phyloP scores from a whole-genome alignment of 2,888 invertebrate species.

The Lasioglossum lativentre region DNA sequence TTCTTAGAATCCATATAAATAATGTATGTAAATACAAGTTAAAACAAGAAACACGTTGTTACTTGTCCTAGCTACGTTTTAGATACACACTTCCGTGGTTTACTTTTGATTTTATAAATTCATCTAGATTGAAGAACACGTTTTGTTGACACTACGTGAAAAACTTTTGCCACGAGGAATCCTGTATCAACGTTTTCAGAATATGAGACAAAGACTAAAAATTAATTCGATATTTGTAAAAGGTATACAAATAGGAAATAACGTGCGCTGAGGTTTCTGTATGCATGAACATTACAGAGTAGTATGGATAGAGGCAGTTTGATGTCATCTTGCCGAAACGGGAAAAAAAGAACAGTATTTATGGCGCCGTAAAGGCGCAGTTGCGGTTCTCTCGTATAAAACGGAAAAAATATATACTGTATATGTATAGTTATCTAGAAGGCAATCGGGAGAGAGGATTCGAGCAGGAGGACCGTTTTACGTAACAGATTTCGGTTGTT shows the following conservation, averaged over 20 bases:
- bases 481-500: slow-evolving; percentile 67
- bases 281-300: slow-evolving; percentile 38
- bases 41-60: too few species aligned
- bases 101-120: not conserved
- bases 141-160: not conserved
- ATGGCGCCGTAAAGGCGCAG: slow-evolving; percentile 56
- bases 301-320: slow-evolving; percentile 14
- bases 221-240: not conserved
- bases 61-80: too few species aligned
- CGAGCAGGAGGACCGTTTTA: slow-evolving; percentile 49
- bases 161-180: not conserved
- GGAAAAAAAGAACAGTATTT: slow-evolving; percentile 49
- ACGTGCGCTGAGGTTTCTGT: not conserved
- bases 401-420: slow-evolving; percentile 30
- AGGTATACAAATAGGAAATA: not conserved
- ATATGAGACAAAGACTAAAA: not conserved
- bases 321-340: slow-evolving; percentile 23
- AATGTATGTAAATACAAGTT: not conserved
- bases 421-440: slow-evolving; percentile 43
- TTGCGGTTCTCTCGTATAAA: slow-evolving; percentile 61
- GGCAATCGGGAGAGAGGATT: slow-evolving; percentile 40
- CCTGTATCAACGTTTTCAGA: not conserved
- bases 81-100: too few species aligned
- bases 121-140: not conserved
- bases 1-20: not conserved